A percentile compares a stretch with the other conserved stretches of the same genome.
These are phyloP conservation scores for Vultur gryphus DNA, from an alignment of 2,797 vertebrate genomes.

Conservation along the genomic window DNA sequence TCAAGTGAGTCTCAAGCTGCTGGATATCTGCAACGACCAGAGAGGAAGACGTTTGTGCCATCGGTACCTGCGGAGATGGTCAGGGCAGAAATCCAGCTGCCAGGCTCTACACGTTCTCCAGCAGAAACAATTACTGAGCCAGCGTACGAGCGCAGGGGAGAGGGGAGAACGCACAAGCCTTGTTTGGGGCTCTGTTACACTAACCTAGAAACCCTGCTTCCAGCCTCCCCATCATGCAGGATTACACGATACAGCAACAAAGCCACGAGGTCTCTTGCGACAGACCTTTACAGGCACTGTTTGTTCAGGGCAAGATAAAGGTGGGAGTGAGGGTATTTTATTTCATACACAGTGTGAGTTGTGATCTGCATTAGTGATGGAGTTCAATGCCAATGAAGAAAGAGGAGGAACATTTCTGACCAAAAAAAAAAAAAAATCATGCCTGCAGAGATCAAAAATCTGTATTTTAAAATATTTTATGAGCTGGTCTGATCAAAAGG, in stretches of 20 bases:
- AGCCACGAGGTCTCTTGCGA: neutral
- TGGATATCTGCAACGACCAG: slow-evolving; percentile 81
- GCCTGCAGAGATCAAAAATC: neutral
- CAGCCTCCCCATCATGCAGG: neutral
- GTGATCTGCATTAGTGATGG: neutral
- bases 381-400: neutral
- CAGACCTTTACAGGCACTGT: neutral
- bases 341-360: neutral
- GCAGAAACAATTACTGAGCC: neutral
- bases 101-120: fast-evolving
- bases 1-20: slow-evolving; percentile 91
- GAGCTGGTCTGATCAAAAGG: neutral
- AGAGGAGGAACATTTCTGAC: neutral
- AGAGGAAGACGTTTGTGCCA: neutral
- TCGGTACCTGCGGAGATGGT: fast-evolving
- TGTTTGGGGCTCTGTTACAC: neutral
- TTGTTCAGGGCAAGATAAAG: neutral
- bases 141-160: fast-evolving
- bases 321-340: neutral
- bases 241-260: neutral
- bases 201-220: neutral
- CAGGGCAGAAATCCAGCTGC: neutral
- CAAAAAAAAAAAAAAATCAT: neutral
- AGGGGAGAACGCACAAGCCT: neutral
- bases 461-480: neutral